phyloP scores from a whole-genome alignment of 2,888 invertebrate species.

The Mystacides longicornis region DNA sequence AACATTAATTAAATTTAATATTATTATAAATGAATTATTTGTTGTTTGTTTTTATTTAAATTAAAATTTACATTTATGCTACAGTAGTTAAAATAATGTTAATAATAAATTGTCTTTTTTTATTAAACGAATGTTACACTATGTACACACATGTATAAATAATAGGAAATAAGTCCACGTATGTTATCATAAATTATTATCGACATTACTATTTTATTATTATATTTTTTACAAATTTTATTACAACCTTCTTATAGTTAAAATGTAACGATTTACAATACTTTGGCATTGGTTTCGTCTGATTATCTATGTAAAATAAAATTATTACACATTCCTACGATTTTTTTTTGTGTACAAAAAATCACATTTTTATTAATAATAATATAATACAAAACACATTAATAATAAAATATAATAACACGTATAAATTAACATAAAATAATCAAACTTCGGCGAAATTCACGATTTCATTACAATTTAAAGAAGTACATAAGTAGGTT shows the following conservation, averaged over 20 bases:
- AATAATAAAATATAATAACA: too few relatives aligned
- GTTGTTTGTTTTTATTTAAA: slow-evolving; percentile 14
- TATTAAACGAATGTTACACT: neutral
- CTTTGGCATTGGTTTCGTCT: slow-evolving; percentile 26
- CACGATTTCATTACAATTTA: too few relatives aligned
- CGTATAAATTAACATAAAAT: too few relatives aligned
- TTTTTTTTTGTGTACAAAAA: neutral
- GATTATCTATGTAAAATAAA: too few relatives aligned
- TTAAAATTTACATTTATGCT: neutral
- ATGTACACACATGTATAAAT: slow-evolving; percentile 18
- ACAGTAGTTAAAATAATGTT: slow-evolving; percentile 6
- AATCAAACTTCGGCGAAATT: too few relatives aligned
- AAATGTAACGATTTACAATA: slow-evolving; percentile 15
- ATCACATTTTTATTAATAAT: neutral
- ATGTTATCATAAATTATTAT: slow-evolving; percentile 14
- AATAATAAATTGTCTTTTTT: slow-evolving; percentile 12
- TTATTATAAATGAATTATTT: too few relatives aligned
- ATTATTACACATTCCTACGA: neutral
- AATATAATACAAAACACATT: neutral
- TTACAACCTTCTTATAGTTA: slow-evolving; percentile 14
- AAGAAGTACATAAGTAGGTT: too few relatives aligned
- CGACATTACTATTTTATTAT: slow-evolving; percentile 11
- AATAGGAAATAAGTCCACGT: slow-evolving; percentile 26
- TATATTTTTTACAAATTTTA: neutral
- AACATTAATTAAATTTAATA: neutral